phyloP scores from a whole-genome alignment of 2,113 vertebrate genomes.

The Crotalus helleri region DNA sequence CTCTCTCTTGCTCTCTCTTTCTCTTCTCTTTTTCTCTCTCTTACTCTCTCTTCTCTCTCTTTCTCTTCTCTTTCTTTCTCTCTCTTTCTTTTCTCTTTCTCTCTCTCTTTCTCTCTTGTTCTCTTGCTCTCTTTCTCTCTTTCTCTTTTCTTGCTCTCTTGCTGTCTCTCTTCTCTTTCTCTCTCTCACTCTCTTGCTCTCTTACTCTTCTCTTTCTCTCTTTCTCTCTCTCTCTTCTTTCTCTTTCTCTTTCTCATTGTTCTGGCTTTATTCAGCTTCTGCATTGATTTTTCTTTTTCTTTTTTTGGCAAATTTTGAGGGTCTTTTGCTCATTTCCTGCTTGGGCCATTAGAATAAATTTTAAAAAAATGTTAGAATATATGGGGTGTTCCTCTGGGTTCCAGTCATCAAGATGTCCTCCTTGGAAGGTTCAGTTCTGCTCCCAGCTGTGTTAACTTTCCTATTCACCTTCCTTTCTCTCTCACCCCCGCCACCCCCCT shows the following conservation, averaged over 20 bases:
- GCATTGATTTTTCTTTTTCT: background rate
- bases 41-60: fast-evolving
- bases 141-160: fast-evolving
- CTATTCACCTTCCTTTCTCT: no score
- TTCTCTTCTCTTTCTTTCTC: fast-evolving
- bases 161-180: no score
- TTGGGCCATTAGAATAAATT: background rate
- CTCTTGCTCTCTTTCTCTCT: fast-evolving
- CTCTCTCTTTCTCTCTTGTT: fast-evolving
- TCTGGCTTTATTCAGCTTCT: constrained; percentile 24
- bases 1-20: fast-evolving
- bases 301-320: background rate
- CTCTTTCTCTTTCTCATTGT: fast-evolving
- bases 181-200: no score
- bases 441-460: background rate
- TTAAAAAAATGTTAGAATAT: no score
- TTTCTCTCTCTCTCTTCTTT: fast-evolving
- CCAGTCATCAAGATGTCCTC: no score
- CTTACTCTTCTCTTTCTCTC: no score
- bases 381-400: no score
- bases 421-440: background rate
- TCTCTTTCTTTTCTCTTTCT: fast-evolving
- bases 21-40: fast-evolving
- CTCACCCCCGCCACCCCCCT: fast-evolving
- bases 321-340: constrained; percentile 17